phyloP scores from a whole-genome alignment of 1,140 invertebrate species.

The Pissodes strobi region DNA sequence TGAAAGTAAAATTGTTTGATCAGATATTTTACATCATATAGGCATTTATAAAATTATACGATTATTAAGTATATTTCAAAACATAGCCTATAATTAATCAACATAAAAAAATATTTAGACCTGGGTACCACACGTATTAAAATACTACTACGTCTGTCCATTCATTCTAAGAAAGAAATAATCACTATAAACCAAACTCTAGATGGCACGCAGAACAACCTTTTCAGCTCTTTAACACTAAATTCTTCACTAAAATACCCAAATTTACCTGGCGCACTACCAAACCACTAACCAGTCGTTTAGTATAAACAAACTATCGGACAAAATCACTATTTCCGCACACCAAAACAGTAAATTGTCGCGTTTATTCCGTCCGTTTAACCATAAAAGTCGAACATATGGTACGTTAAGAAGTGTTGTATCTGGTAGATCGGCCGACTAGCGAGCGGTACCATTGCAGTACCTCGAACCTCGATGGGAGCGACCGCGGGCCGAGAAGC shows the following conservation, averaged over 20 bases:
- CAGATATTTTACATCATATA: too few species aligned
- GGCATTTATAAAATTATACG: too few species aligned
- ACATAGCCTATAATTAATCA: too few species aligned
- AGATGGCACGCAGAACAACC: background rate
- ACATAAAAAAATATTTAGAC: too few species aligned
- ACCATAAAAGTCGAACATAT: constrained; percentile 19
- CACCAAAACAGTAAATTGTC: constrained; percentile 26
- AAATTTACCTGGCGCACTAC: constrained; percentile 30
- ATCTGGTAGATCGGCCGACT: constrained; percentile 9
- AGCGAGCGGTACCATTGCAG: constrained; percentile 25
- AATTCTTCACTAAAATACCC: background rate
- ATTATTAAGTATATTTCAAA: too few species aligned
- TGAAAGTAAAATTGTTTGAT: too few species aligned
- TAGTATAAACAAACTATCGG: background rate
- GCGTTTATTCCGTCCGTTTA: background rate
- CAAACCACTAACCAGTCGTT: constrained; percentile 20
- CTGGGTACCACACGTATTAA: too few species aligned
- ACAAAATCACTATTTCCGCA: constrained; percentile 29
- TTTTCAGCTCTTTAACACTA: background rate
- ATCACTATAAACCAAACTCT: constrained; percentile 6
- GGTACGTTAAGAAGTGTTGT: constrained; percentile 13
- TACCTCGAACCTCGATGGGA: constrained; percentile 10
- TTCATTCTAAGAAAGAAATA: constrained; percentile 10
- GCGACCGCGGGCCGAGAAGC: constrained; percentile 30
- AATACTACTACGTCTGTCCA: too few species aligned